A percentile compares a stretch with the other conserved stretches of the same genome.
These are phyloP conservation scores for Formica exsecta DNA, from an alignment of 1,140 invertebrate genomes.

Conservation along the genomic window DNA sequence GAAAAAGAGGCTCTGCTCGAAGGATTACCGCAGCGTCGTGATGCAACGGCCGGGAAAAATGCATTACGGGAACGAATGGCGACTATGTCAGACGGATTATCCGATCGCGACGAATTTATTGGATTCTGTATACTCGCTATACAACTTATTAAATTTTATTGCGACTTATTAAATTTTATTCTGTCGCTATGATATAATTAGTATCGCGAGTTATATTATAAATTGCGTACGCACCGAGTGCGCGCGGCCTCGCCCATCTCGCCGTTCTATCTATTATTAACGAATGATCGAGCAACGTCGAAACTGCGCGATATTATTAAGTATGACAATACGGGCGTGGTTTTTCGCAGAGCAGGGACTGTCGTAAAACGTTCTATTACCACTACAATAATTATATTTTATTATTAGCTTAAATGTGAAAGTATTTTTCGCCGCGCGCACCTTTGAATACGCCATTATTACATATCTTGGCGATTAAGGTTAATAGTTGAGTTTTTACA, in stretches of 20 bases:
- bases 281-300: constrained; percentile 41
- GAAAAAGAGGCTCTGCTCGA: constrained; percentile 29
- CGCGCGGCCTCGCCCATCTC: constrained; percentile 42
- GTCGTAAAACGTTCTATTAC: background rate
- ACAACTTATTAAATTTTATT: constrained; percentile 42
- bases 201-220: constrained; percentile 32
- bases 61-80: constrained; percentile 16
- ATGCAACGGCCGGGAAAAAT: constrained; percentile 9
- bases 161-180: constrained; percentile 51
- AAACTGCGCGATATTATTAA: constrained; percentile 53
- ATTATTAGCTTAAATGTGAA: background rate
- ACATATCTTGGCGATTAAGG: background rate
- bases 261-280: constrained; percentile 47
- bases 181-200: constrained; percentile 23
- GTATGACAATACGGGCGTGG: constrained; percentile 54
- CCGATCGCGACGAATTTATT: constrained; percentile 13
- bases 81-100: constrained; percentile 28
- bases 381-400: background rate
- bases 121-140: background rate
- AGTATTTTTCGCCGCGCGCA: background rate
- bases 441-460: background rate
- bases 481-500: background rate
- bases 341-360: constrained; percentile 14
- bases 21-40: constrained; percentile 36
- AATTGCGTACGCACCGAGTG: constrained; percentile 14